Evolutionary conservation across 2,113 vertebrate genomes (phyloP), one percentile per base, ranked within the genome.

Genomic region (Crotophaga sulcirostris): DNA sequence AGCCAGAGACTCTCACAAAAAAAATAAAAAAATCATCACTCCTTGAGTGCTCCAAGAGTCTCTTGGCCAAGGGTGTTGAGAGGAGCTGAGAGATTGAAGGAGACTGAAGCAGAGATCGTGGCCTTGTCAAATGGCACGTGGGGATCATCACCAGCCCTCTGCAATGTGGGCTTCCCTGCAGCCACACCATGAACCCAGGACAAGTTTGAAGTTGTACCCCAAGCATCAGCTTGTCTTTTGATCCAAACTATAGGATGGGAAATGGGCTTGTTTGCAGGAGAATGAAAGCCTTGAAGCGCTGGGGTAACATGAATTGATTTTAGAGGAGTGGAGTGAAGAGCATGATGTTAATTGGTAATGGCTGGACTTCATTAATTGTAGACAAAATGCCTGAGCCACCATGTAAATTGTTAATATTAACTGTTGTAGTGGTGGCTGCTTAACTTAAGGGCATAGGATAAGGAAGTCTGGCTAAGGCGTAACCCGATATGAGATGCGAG

Each of bases 291-390:
- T 92, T 23, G 15, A 7, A 72, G 55, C 1, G 0, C 83, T 25
- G 51, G 14, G 78, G 40, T 18, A 81, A 44, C 74, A 6, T 38
- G 28, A 42, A 17, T 54, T 16, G 28, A n/a, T 67, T 63, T 72
- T 78, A 75, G 77, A 81, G 70, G 51, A 90, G 73, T 3, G 34
- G 93, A 62, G 55, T 6, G 59, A n/a, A 66, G 68, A 84, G 55
- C 66, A 40, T 26, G 62, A 73, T 25, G 69, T 38, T 84, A 70
- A 33, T 69, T 85, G 62, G 29, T 36, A 59, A 13, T 90, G 90
- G 78, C 82, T 85, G 88, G 66, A 34, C 60, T 85, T 74, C 26
- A 63, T 73, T 68, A 83, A 92, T 86, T 93, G 36, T 24, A 73
- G 70, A 60, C 68, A 73, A 93, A 84, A 69, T 59, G 47, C 70